These are phyloP conservation scores for Ptychoptera contaminata DNA, from an alignment of 2,888 invertebrate genomes.

Conservation along the genomic window DNA sequence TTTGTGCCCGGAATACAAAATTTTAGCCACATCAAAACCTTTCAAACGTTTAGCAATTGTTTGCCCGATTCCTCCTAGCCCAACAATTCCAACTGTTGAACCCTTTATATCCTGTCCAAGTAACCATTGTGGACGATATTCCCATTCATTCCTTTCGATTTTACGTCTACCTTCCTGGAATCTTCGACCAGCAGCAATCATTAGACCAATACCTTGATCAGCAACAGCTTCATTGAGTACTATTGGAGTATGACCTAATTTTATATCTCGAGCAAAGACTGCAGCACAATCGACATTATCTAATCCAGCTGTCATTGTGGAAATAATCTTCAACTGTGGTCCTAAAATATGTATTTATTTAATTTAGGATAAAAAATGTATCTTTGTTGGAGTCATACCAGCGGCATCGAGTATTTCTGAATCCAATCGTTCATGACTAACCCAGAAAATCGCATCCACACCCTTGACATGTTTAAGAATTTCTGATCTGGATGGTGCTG, in stretches of 20 bases:
- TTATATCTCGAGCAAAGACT: slow-evolving; percentile 51
- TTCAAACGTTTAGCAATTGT: slow-evolving; percentile 53
- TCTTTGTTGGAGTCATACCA: no score
- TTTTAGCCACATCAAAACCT: slow-evolving; percentile 52
- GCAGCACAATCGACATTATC: slow-evolving; percentile 66
- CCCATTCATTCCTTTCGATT: slow-evolving; percentile 52
- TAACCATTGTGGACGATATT: slow-evolving; percentile 53
- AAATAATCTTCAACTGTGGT: slow-evolving; percentile 53
- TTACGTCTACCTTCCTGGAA: slow-evolving; percentile 57
- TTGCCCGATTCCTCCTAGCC: slow-evolving; percentile 67
- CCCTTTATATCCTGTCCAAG: slow-evolving; percentile 62
- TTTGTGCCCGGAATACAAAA: slow-evolving; percentile 60
- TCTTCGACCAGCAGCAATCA: slow-evolving; percentile 60
- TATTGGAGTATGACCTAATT: slow-evolving; percentile 64
- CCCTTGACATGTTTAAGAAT: slow-evolving; percentile 23
- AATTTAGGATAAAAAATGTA: background rate
- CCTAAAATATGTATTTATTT: slow-evolving; percentile 27
- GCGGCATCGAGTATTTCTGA: slow-evolving; percentile 24
- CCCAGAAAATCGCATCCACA: slow-evolving; percentile 27
- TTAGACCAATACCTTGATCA: slow-evolving; percentile 61
- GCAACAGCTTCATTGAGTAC: slow-evolving; percentile 66
- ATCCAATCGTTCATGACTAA: slow-evolving; percentile 19
- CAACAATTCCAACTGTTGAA: slow-evolving; percentile 69
- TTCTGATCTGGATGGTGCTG: slow-evolving; percentile 19
- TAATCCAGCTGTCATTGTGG: slow-evolving; percentile 74